phyloP scores from a whole-genome alignment of 2,888 invertebrate genomes.

The Dascillus cervinus region DNA sequence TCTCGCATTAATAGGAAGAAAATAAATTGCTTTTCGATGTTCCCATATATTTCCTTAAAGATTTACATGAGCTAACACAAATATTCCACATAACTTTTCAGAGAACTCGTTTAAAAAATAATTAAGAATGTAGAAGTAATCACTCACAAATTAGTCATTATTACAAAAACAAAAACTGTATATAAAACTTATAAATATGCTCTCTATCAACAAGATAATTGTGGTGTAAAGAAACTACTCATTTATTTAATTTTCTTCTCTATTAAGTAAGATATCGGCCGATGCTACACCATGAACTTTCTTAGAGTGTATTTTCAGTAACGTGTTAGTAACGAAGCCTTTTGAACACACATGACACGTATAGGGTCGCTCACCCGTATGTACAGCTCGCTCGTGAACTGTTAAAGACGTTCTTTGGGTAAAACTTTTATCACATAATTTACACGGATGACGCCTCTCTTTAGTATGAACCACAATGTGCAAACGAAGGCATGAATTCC shows the following conservation, averaged over 20 bases:
- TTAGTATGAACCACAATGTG: constrained; percentile 34
- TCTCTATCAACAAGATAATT: no score
- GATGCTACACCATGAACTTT: neutral
- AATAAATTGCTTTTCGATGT: neutral
- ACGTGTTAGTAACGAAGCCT: constrained; percentile 2
- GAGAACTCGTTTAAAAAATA: no score
- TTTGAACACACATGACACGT: constrained; percentile 5
- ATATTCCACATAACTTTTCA: neutral
- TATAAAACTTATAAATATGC: no score
- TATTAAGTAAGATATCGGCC: no score
- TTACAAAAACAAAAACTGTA: no score
- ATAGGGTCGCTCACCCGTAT: constrained; percentile 42
- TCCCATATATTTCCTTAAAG: neutral
- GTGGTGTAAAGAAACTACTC: no score
- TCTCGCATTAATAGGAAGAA: neutral
- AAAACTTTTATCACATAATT: constrained; percentile 48
- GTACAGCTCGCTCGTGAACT: constrained; percentile 45
- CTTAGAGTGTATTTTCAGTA: neutral
- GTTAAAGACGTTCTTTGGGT: constrained; percentile 46
- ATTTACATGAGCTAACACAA: neutral
- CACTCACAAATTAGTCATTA: no score
- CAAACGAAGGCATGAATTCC: constrained; percentile 38
- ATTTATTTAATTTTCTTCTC: no score
- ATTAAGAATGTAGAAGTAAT: no score
- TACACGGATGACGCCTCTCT: constrained; percentile 48